phyloP scores from a whole-genome alignment of 2,888 invertebrate species.

The Lycocerus yunnanus region DNA sequence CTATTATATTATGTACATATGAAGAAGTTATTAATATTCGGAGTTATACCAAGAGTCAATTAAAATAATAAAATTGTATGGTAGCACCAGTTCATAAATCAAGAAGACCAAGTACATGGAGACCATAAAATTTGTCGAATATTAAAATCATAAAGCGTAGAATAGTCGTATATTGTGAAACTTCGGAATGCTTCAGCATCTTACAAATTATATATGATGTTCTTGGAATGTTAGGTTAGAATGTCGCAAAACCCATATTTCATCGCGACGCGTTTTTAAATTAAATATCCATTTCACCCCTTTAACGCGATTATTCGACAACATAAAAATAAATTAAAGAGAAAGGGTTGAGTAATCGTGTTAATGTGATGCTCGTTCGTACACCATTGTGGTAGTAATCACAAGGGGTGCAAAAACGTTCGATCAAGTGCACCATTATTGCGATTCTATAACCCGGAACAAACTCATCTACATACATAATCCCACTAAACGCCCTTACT shows the following conservation, averaged over 20 bases:
- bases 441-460: slow-evolving; percentile 35
- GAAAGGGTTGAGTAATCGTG: slow-evolving; percentile 28
- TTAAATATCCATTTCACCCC: neutral
- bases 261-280: neutral
- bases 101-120: neutral
- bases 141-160: slow-evolving; percentile 22
- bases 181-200: neutral
- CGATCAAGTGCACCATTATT: slow-evolving; percentile 42
- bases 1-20: no score
- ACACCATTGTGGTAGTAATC: slow-evolving; percentile 29
- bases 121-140: neutral
- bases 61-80: neutral
- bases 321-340: slow-evolving; percentile 7
- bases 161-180: slow-evolving; percentile 5
- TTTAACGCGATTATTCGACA: neutral
- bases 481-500: slow-evolving; percentile 29
- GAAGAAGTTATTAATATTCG: neutral
- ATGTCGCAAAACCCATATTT: neutral
- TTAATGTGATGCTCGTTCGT: slow-evolving; percentile 21
- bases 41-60: neutral
- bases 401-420: slow-evolving; percentile 26
- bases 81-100: neutral
- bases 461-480: slow-evolving; percentile 32
- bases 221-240: neutral
- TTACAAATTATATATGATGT: neutral